Conservation (phyloP, 2,797 vertebrate species). For the Cyclura pinguis region DNA sequence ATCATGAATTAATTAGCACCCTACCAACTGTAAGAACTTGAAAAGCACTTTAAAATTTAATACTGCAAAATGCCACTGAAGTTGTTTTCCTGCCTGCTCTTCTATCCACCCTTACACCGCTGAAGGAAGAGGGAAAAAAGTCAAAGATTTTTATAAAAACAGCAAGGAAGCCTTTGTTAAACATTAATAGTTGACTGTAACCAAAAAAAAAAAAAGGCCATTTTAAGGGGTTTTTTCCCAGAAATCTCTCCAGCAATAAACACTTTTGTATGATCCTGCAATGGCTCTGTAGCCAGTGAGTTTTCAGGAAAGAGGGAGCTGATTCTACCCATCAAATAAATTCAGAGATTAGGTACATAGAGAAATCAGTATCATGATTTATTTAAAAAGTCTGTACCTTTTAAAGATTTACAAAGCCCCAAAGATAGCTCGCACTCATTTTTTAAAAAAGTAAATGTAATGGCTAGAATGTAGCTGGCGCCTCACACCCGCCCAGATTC, state of each 20-base stretch:
- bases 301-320: not conserved
- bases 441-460: too few species aligned
- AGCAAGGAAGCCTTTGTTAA: not conserved
- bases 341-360: not conserved
- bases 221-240: too few species aligned
- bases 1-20: conserved; percentile 22
- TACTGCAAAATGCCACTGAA: not conserved
- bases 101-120: not conserved
- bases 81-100: not conserved
- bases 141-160: not conserved
- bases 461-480: too few species aligned
- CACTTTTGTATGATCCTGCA: not conserved
- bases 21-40: not conserved
- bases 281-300: not conserved
- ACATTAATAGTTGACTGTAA: not conserved
- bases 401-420: too few species aligned
- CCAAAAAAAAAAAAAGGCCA: not conserved
- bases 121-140: not conserved
- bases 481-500: too few species aligned
- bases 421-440: too few species aligned
- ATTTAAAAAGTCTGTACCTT: too few species aligned
- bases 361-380: not conserved
- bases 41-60: not conserved
- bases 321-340: not conserved
- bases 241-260: not conserved